Evolutionary conservation across 92 coral and sea anemone genomes (phyloP).

Genomic region (Actinernus sp.): DNA sequence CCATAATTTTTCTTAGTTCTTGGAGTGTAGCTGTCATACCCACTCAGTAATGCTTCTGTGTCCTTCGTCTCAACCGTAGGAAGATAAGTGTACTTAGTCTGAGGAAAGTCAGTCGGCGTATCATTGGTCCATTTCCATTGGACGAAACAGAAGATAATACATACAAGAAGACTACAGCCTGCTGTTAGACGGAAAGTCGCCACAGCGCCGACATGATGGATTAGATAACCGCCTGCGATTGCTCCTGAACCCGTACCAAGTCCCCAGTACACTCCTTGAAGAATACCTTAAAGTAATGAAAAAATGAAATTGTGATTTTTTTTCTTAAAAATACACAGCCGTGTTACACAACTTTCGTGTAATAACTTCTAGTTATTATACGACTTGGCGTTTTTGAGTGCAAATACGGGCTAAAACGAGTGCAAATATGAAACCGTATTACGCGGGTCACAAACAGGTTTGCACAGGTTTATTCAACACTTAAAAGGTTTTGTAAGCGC

Average conservation of each 20-base stretch:
- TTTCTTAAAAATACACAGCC: too few relatives aligned
- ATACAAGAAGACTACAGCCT: conserved; percentile 67
- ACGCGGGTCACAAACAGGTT: too few relatives aligned
- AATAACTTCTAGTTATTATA: too few relatives aligned
- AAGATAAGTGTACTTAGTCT: conserved; percentile 76
- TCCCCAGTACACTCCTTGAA: conserved; percentile 99
- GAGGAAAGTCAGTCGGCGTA: conserved; percentile 41
- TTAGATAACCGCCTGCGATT: conserved; percentile 89
- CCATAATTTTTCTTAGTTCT: background rate
- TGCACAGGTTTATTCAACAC: too few relatives aligned
- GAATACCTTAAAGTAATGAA: conserved; percentile 92
- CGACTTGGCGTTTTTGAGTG: too few relatives aligned
- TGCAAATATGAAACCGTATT: too few relatives aligned
- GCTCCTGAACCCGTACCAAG: conserved; percentile 96
- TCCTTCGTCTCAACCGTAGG: conserved; percentile 90
- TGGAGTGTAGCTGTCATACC: conserved; percentile 42
- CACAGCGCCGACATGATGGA: conserved; percentile 91
- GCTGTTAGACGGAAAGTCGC: conserved; percentile 90
- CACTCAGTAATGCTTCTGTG: conserved; percentile 82
- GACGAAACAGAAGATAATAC: conserved; percentile 79
- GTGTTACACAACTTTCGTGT: too few relatives aligned
- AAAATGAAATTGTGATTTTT: too few relatives aligned
- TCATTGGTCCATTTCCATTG: conserved; percentile 90
- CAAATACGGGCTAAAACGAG: too few relatives aligned
- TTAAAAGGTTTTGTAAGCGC: too few relatives aligned